Evolutionary conservation across 1,140 invertebrate species (phyloP), one percentile per base, ranked within the genome.

Genomic region (Camponotus floridanus): DNA sequence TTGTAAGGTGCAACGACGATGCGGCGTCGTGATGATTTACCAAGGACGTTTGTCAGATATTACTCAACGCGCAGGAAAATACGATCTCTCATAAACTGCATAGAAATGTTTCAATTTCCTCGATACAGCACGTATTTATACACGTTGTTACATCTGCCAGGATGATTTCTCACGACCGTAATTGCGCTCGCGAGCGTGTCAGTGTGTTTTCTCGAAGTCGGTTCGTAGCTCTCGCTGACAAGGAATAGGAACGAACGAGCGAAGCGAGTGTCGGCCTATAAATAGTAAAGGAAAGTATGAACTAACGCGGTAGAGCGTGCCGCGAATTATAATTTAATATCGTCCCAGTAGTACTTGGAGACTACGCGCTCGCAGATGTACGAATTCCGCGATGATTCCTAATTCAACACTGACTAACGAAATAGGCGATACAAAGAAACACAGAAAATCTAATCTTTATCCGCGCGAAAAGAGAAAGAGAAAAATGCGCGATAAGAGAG

Each of bases 201-300:
- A 81, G 67, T 48, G 67, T 81, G 65, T 55, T 42, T 39, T 48
- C 62, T 55, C 85, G 70, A 36, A n/a, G 42, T 45, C 88, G 87
- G 90, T 91, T 92, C 91, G 89, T 86, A 91, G 88, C 64, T 86
- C 61, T 88, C 86, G 76, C 90, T 87, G 31, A 59, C 39, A 61
- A 79, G 73, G 64, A 81, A 71, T 74, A 88, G 78, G 84, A 86
- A 88, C 70, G 78, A 59, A 61, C 57, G 76, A 88, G 84, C 87
- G 76, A 55, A 33, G 57, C 61, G 70, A 87, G 78, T 87, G 64
- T 73, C 57, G 61, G 84, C 86, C 85, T 94, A 92, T 93, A 92
- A 93, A 93, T 94, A 92, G 88, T 76, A 68, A 85, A 91, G 85
- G 86, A 92, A 92, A 92, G 91, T 90, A 91, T 88, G 86, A 93